These are phyloP conservation scores for Drosophila murphyi DNA, from an alignment of 1,140 invertebrate species.

Conservation along the genomic window DNA sequence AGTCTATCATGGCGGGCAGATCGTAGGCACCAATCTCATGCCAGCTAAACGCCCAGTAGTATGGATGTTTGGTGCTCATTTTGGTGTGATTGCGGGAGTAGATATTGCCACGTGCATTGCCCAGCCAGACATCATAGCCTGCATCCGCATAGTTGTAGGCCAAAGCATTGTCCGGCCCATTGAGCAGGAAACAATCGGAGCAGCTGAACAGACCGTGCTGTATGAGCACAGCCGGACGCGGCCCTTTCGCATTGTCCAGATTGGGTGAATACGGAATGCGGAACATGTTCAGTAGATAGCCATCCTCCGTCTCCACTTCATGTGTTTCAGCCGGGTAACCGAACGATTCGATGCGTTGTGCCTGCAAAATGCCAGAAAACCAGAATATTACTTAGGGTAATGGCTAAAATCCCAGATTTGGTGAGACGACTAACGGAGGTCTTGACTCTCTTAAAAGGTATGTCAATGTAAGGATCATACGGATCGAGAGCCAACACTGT, in stretches of 20 bases:
- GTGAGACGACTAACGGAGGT: constrained; percentile 53
- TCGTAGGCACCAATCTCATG: constrained; percentile 90
- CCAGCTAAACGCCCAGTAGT: constrained; percentile 88
- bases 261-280: constrained; percentile 84
- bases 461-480: constrained; percentile 62
- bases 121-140: constrained; percentile 89
- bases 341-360: constrained; percentile 65
- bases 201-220: constrained; percentile 92
- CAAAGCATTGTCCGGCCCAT: constrained; percentile 87
- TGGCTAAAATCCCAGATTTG: neutral
- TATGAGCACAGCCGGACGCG: constrained; percentile 86
- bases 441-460: constrained; percentile 67
- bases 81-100: constrained; percentile 87
- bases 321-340: constrained; percentile 87
- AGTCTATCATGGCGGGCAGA: constrained; percentile 89
- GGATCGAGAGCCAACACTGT: constrained; percentile 24
- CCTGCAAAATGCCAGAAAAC: constrained; percentile 46
- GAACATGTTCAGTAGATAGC: constrained; percentile 86
- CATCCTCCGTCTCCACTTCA: constrained; percentile 85
- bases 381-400: neutral
- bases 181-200: constrained; percentile 90
- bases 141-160: constrained; percentile 87
- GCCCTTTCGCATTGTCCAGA: constrained; percentile 58
- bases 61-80: constrained; percentile 85
- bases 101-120: constrained; percentile 88